Percentiles rank a stretch among this genome's conserved stretches.
Conservation (phyloP, 2,797 vertebrate species). For the Gila robusta region DNA sequence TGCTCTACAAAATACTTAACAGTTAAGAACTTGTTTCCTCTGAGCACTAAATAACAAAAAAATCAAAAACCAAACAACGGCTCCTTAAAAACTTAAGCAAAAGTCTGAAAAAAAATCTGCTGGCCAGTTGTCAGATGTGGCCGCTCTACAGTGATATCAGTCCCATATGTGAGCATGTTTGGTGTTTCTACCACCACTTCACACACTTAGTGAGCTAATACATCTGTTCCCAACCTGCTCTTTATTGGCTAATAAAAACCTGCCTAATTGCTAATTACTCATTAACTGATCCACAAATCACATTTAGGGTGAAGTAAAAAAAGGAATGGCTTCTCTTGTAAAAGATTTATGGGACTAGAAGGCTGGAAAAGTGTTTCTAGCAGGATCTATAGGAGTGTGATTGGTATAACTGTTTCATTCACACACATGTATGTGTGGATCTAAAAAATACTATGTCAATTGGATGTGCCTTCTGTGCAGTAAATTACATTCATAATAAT, state of each 20-base stretch:
- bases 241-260: conserved; percentile 58
- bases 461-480: conserved; percentile 36
- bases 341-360: conserved; percentile 51
- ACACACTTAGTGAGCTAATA: conserved; percentile 55
- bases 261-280: conserved; percentile 63
- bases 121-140: conserved; percentile 18
- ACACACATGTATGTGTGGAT: neutral
- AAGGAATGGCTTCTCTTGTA: conserved; percentile 48
- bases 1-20: neutral
- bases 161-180: conserved; percentile 66
- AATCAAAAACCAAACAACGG: neutral
- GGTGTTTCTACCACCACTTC: conserved; percentile 64
- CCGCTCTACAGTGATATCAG: neutral
- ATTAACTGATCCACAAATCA: conserved; percentile 52
- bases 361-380: conserved; percentile 34
- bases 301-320: conserved; percentile 61
- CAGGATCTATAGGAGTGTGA: conserved; percentile 18
- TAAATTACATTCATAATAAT: conserved; percentile 44
- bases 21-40: neutral
- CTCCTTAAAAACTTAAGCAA: neutral
- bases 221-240: conserved; percentile 64
- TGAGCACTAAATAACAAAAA: neutral
- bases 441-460: conserved; percentile 28
- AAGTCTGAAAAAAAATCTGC: neutral
- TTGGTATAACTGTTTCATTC: neutral